A percentile compares a stretch with the other conserved stretches of the same genome.
phyloP scores from a whole-genome alignment of 2,113 vertebrate species.

The Nesogale talazaci region DNA sequence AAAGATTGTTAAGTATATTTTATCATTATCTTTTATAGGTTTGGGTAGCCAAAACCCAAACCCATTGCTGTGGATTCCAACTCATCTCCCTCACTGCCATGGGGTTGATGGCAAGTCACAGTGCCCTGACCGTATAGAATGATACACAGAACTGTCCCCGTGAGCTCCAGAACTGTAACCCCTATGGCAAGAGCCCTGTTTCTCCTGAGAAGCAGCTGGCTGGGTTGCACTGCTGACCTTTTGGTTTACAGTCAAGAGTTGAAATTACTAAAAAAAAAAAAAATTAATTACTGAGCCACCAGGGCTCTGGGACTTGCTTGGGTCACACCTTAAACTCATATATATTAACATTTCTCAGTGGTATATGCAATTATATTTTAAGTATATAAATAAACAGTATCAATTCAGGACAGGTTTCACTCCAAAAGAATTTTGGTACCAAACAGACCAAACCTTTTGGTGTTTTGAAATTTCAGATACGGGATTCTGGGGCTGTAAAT shows the following conservation, averaged over 20 bases:
- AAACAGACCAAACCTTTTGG: neutral
- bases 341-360: constrained; percentile 16
- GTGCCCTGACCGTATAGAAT: too few relatives aligned
- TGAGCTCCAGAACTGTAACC: too few relatives aligned
- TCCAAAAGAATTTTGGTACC: constrained; percentile 15
- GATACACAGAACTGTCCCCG: too few relatives aligned
- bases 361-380: constrained; percentile 31
- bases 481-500: neutral
- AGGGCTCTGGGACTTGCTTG: neutral
- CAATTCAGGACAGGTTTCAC: constrained; percentile 34
- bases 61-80: neutral
- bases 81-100: neutral
- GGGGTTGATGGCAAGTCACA: too few relatives aligned
- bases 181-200: too few relatives aligned
- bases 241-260: neutral
- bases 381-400: neutral
- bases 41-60: neutral
- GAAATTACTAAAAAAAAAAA: neutral
- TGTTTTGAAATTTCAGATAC: constrained; percentile 11
- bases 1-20: neutral
- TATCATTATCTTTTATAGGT: neutral
- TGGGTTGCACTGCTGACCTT: neutral
- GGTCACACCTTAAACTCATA: neutral
- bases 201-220: neutral
- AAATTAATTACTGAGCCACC: neutral